Base-by-base conservation (phyloP, 2,797 vertebrate genomes). In the Taenioides sp. region DNA sequence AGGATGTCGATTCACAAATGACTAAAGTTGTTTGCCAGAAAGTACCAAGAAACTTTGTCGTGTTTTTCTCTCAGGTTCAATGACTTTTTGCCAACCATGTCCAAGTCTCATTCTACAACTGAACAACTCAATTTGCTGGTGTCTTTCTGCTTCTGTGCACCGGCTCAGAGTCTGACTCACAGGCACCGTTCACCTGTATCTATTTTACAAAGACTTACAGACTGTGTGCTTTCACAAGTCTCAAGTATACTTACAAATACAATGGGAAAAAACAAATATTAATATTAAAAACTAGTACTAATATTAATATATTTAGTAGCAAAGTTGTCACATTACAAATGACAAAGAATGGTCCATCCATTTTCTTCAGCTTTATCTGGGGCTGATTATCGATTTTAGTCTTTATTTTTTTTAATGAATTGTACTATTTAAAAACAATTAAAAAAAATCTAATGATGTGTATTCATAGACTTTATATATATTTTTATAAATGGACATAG, bases 121-220 rank as follows among this genome's bases (percentile, higher is more conserved):
- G 9, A 63, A 22, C 61, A 57, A 57, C 54, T 61, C 59, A 31
- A 61, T 61, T 61, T 61, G 28, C 59, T 34, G 59, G 7, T 34
- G 20, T 23, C 7, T 34, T 40, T 37, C 61, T 40, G 60, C 58
- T 60, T 27, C 55, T 58, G 55, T 58, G 14, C 55, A 54, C 52
- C 22, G 20, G 52, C 54, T 57, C 22, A 23, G 27, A 17, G 57
- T 59, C 25, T 28, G 58, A 28, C 7, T 60, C 58, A 28, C 58
- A 57, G 7, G 22, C 54, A 57, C 54, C 11, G 7, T 23, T 57
- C 54, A 57, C 54, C 54, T 57, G 54, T 23, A 22, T 57, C 54
- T 22, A 23, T 23, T 55, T 55, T 10, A n/a, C n/a, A 7, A 23
- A 57, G 11, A 54, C 5, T 12, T 55, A 23, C 54, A 57, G 22